Evolutionary conservation across 2,113 vertebrate species (phyloP).

Genomic region (Marmota flaviventris): DNA sequence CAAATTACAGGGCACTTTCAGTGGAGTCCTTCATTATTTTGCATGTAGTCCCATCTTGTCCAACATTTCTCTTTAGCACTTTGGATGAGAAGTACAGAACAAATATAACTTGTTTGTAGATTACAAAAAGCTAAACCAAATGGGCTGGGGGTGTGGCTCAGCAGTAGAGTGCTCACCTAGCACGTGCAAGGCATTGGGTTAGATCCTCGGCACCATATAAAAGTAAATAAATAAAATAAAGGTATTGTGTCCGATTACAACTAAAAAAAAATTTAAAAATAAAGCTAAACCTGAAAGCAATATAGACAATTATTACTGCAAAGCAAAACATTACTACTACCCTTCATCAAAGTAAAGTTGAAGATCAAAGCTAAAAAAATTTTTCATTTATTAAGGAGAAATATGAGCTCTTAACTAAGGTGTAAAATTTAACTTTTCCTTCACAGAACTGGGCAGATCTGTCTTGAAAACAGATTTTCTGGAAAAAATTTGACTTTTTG

Average conservation of each 20-base stretch:
- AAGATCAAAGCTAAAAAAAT: conserved; percentile 15
- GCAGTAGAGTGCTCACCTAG: no score
- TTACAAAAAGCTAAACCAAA: not conserved
- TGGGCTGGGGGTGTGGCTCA: no score
- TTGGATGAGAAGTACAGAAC: not conserved
- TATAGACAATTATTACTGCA: not conserved
- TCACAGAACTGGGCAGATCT: not conserved
- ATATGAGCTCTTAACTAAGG: not conserved
- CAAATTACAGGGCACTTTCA: not conserved
- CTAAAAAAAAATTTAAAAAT: no score
- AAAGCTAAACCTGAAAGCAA: not conserved
- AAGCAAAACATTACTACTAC: not conserved
- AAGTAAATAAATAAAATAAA: no score
- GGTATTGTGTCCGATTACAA: no score
- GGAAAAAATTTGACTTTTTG: not conserved
- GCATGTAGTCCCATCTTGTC: not conserved
- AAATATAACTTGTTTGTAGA: not conserved
- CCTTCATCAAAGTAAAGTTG: not conserved
- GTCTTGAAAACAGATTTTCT: not conserved
- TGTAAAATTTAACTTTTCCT: not conserved
- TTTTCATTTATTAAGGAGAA: not conserved
- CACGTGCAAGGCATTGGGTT: no score
- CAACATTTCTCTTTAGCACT: not conserved
- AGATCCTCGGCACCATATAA: no score
- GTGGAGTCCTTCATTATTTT: not conserved